phyloP scores from a whole-genome alignment of 2,113 vertebrate genomes.

The Edolisoma coerulescens region DNA sequence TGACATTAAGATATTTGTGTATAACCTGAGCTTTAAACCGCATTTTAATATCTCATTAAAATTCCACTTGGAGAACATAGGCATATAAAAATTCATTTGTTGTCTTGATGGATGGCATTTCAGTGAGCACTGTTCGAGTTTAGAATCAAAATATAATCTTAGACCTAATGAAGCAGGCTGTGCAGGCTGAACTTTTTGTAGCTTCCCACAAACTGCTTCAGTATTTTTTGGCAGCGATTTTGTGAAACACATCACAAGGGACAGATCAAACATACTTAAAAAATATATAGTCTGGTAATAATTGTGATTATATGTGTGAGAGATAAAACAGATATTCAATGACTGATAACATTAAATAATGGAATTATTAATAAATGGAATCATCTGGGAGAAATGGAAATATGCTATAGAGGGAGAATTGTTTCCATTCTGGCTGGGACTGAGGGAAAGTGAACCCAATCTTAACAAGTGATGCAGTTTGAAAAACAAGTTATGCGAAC shows the following conservation, averaged over 20 bases:
- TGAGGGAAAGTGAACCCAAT: background rate
- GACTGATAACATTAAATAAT: background rate
- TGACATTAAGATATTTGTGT: background rate
- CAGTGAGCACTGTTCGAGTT: background rate
- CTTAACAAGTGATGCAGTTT: background rate
- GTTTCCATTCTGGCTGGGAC: background rate
- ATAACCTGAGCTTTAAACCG: slow-evolving; percentile 1
- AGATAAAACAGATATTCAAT: slow-evolving; percentile 1
- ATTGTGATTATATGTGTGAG: background rate
- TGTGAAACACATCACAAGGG: background rate
- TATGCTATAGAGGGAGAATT: background rate
- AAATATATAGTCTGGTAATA: background rate
- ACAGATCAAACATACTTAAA: background rate
- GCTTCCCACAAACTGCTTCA: slow-evolving; percentile 13
- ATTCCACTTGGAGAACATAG: slow-evolving; percentile 24
- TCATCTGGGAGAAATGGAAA: background rate
- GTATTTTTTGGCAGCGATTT: background rate
- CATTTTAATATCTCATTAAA: slow-evolving; percentile 28
- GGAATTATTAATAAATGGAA: background rate
- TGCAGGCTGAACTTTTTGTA: background rate
- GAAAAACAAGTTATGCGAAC: background rate
- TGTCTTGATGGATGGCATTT: slow-evolving; percentile 32
- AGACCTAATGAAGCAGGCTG: slow-evolving; percentile 3
- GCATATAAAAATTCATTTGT: slow-evolving; percentile 25
- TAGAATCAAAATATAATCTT: slow-evolving; percentile 27